These are phyloP conservation scores for Saguinus imperator DNA, from an alignment of 2,113 vertebrate genomes.

Conservation along the genomic window DNA sequence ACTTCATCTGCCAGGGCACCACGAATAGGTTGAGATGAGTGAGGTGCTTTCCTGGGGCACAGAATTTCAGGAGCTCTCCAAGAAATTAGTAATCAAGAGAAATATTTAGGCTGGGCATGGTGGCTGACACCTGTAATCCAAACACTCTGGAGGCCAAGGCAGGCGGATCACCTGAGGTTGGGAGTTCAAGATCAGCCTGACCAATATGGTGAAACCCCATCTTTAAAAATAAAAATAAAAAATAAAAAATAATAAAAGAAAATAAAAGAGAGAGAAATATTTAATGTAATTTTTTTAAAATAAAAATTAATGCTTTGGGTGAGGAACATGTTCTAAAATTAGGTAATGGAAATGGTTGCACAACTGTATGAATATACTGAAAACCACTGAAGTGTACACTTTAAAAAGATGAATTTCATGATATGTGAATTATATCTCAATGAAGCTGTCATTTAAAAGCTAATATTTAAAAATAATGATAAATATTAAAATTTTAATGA, in stretches of 20 bases:
- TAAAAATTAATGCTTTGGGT: slow-evolving; percentile 11
- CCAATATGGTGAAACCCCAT: too few relatives aligned
- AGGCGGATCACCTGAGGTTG: too few relatives aligned
- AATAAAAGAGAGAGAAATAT: neutral
- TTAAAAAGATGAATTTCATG: neutral
- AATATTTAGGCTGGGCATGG: neutral
- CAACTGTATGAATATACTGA: neutral
- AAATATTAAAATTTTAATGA: neutral
- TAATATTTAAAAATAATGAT: neutral
- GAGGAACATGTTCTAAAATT: neutral
- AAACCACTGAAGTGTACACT: neutral
- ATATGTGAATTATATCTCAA: neutral
- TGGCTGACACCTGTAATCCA: too few relatives aligned
- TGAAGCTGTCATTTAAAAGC: neutral
- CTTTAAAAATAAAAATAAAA: too few relatives aligned
- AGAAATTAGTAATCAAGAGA: neutral
- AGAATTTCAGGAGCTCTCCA: neutral
- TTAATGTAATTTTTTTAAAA: slow-evolving; percentile 21
- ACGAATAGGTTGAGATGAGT: neutral
- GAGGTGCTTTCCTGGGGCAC: neutral
- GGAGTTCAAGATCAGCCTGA: too few relatives aligned
- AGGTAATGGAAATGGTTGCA: neutral
- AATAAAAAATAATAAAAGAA: too few relatives aligned
- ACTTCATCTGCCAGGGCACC: neutral
- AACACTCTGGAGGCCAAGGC: too few relatives aligned